Evolutionary conservation across 1,140 invertebrate genomes (phyloP).

Genomic region (Lepidurus packardi): DNA sequence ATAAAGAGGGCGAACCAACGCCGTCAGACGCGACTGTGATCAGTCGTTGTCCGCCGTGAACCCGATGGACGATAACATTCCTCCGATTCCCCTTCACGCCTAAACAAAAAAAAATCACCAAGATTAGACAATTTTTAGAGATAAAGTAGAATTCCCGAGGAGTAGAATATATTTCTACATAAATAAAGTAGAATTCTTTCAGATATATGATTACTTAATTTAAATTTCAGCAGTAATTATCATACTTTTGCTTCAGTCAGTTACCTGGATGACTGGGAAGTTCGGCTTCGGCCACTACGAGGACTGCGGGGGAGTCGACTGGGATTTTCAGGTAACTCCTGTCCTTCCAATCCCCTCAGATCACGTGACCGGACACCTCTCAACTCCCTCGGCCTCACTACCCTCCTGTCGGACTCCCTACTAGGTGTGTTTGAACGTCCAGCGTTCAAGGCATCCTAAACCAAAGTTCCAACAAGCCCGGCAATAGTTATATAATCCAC

Average conservation of each 20-base stretch:
- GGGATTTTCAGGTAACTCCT: conserved; percentile 28
- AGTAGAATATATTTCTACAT: background rate
- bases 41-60: background rate
- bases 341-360: conserved; percentile 20
- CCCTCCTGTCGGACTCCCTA: conserved; percentile 23
- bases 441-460: background rate
- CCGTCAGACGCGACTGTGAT: conserved; percentile 46
- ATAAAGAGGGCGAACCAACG: conserved; percentile 52
- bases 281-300: conserved; percentile 6
- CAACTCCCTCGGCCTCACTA: conserved; percentile 29
- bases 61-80: background rate
- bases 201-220: background rate
- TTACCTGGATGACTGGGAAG: background rate
- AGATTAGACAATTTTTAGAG: background rate
- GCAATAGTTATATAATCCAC: too few relatives aligned
- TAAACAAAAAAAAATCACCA: conserved; percentile 24
- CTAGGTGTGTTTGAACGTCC: conserved; percentile 27
- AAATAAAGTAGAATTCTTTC: background rate
- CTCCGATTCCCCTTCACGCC: conserved; percentile 18
- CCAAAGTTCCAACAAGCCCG: background rate
- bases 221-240: too few relatives aligned
- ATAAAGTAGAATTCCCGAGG: background rate
- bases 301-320: background rate
- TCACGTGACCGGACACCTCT: background rate
- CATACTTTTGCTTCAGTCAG: background rate